Evolutionary conservation across 1,140 invertebrate species (phyloP), one percentile per base, ranked within the genome.

Genomic region (Leptinotarsa defecta): DNA sequence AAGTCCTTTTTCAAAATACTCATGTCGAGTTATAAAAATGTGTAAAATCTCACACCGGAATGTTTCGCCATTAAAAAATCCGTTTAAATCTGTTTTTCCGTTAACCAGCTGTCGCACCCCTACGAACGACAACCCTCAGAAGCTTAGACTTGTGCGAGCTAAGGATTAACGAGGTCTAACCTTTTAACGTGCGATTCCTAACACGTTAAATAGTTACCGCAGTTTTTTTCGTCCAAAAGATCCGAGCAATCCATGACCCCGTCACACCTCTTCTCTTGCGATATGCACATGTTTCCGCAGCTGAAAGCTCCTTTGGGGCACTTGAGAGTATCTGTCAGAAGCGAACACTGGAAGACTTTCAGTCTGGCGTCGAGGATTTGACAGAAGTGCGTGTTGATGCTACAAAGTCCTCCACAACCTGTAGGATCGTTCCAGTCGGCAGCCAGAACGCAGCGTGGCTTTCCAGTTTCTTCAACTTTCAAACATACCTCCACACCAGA

Each of bases 201-300:
- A 22, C 20, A 22, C 20, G 20, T 22, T 34, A 6, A 27, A 8
- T 71, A 84, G 87, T 89, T 87, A 94, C 93, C 89, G 83, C 94
- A 95, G 84, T 92, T 88, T 76, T 88, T 87, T 87, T 95, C 94
- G 85, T 95, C 94, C n/a, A 91, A 91, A 82, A 91, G 89, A 82
- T 95, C 92, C 77, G 90, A 93, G 85, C 94, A 95, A 83, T 95
- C 92, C 79, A 93, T 89, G 27, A 90, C 86, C 27, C 94, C 93
- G 83, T 95, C 92, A 85, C 94, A 95, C 17, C 89, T 88, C 71
- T 91, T 90, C 2, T 86, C 86, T 19, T 87, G 83, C 4, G 90
- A 88, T 48, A 95, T 91, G 81, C 94, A 95, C 62, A 94, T 86
- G 3, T 90, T 89, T 81, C 92, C 92, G 34, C 89, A 87, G 83